Evolutionary conservation across 2,797 vertebrate species (phyloP), one percentile per base, ranked within the genome.

Genomic region (Sebastolobus altivelis): DNA sequence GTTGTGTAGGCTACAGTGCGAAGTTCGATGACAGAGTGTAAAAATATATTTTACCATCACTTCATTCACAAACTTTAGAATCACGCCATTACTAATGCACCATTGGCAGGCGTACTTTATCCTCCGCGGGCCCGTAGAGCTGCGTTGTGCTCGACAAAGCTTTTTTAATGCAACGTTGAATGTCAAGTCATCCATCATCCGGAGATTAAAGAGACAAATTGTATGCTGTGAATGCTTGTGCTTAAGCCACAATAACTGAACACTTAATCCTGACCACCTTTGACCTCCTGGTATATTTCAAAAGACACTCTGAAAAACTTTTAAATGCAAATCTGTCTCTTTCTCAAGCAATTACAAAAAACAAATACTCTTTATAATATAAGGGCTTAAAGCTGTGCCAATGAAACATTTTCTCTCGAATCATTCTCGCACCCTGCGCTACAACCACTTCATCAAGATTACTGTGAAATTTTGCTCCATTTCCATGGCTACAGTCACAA

Each of bases 141-240:
- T 18, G 54, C 76, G 27, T 35, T 63, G 61, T 27, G 67, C 16
- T 84, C 46, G 8, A 43, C 69, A 31, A 70, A 79, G 60, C 54
- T 66, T 65, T 52, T 79, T 84, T 72, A 86, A 81, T 87, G 75
- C 72, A 92, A 86, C 77, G 85, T 71, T 82, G 33, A 81, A 88
- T 81, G 79, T 88, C 80, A 72, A 81, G 77, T 77, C 74, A 33
- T 93, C 89, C 61, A 67, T 92, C 91, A 87, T 65, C 61, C 29
- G 46, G 81, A 85, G 87, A 91, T 91, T 89, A 87, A 81, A 89
- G 70, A 71, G 70, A 61, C 69, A 72, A 76, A 88, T 73, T 86
- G 81, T 80, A 27, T 29, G 66, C 56, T 72, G 72, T 76, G 81
- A 86, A 82, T 25, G 65, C 70, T 65, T 81, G 65, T 69, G 80